Evolutionary conservation across 2,888 invertebrate genomes (phyloP).

Genomic region (Cerastis leucographa): DNA sequence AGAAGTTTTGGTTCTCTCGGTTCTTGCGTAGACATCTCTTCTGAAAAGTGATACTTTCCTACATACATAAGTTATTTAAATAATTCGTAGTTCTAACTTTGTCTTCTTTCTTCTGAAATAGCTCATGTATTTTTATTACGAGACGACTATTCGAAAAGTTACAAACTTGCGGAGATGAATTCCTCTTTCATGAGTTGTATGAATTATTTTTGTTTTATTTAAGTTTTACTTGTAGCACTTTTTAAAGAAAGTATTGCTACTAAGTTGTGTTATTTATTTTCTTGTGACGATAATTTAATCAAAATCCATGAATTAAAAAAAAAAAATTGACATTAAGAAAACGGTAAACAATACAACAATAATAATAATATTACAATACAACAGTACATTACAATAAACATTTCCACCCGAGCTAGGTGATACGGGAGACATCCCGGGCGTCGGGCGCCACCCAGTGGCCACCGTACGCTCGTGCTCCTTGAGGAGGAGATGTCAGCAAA

Average conservation of each 20-base stretch:
- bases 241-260: background rate
- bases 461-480: too few species aligned
- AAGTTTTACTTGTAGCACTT: background rate
- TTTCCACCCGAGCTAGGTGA: too few species aligned
- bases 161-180: background rate
- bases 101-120: background rate
- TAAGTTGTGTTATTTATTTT: background rate
- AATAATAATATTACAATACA: too few species aligned
- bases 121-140: slow-evolving; percentile 12
- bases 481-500: too few species aligned
- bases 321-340: too few species aligned
- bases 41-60: background rate
- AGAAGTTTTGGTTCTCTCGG: background rate
- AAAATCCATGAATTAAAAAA: background rate
- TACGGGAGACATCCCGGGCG: too few species aligned
- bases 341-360: too few species aligned
- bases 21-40: background rate
- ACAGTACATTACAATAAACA: too few species aligned
- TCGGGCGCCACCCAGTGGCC: too few species aligned
- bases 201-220: background rate
- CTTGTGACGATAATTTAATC: background rate
- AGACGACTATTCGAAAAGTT: slow-evolving; percentile 11
- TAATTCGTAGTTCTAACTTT: slow-evolving; percentile 15
- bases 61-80: background rate
- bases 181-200: background rate